Evolutionary conservation across 2,888 invertebrate species (phyloP), one percentile per base, ranked within the genome.

Genomic region (Unio delphinus): DNA sequence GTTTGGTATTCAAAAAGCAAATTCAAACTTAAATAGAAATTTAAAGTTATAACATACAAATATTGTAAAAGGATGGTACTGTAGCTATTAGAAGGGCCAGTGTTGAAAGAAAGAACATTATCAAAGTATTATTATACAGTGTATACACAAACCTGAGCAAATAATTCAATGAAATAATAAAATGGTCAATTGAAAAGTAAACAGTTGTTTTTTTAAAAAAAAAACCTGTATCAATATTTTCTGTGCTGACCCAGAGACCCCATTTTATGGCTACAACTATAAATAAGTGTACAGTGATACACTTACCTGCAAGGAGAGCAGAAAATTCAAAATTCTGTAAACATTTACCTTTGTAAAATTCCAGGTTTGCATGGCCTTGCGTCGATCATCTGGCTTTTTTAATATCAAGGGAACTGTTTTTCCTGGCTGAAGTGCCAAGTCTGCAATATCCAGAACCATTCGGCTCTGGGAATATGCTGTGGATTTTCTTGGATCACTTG

Each of bases 281-380:
- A 23, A 45, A 45, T 45, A 45, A 34, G 15, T 15, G 15, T 45
- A 65, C 2, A 56, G 7, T 7, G 20, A n/a, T 59, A 57, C 23
- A 66, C 7, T 61, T 28, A n/a, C n/a, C 45, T n/a, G 23, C 18
- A 11, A 45, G 54, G 18, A 23, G 58, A 11, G 28, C 26, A 15
- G 26, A 55, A 64, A 8, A 23, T 20, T 54, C n/a, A 45, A 45
- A 45, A 45, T 45, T 15, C 45, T 45, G 45, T 45, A 45, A 45
- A 45, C 15, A 45, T 80, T 68, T 64, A 89, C 88, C 70, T 84
- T 92, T 45, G 95, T 94, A 86, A 96, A 96, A 67, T 93, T 92
- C 99, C 99, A 99, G 3, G 95, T 95, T 91, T 99, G 99, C 64
- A 97, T 98, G 26, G 94, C 94, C 70, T 93, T 93, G 77, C 99